phyloP scores from a whole-genome alignment of 2,888 invertebrate species.

The Homarus gammarus region DNA sequence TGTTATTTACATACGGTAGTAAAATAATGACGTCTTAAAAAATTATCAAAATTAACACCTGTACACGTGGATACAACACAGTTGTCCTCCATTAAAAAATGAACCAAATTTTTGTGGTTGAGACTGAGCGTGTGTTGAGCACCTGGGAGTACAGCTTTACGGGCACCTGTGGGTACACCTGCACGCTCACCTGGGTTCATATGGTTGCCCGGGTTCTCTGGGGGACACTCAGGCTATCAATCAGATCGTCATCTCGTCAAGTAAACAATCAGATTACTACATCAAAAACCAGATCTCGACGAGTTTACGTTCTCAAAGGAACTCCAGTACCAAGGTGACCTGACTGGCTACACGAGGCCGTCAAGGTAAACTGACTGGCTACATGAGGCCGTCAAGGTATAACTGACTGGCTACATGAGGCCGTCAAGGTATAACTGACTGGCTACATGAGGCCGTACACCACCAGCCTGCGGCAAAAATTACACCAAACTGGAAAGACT shows the following conservation, averaged over 20 bases:
- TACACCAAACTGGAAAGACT: constrained; percentile 21
- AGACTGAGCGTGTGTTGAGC: not conserved
- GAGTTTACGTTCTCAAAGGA: too few species aligned
- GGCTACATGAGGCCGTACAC: too few species aligned
- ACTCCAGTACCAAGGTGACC: too few species aligned
- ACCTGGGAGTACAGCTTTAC: not conserved
- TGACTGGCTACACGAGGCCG: too few species aligned
- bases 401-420: too few species aligned
- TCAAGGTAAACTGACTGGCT: too few species aligned
- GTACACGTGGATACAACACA: not conserved
- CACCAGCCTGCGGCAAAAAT: too few species aligned
- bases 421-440: too few species aligned
- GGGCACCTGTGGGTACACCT: not conserved
- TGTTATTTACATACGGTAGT: not conserved
- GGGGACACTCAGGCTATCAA: not conserved
- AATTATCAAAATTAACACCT: not conserved
- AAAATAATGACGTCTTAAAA: not conserved
- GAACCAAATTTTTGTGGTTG: not conserved
- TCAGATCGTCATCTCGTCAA: not conserved
- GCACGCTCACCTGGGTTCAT: not conserved
- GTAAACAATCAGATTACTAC: not conserved
- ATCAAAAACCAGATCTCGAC: too few species aligned
- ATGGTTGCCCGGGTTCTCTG: not conserved
- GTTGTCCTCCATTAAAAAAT: not conserved
- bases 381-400: too few species aligned